Base-by-base conservation (phyloP, 2,797 vertebrate genomes). In the Hipposideros larvatus region DNA sequence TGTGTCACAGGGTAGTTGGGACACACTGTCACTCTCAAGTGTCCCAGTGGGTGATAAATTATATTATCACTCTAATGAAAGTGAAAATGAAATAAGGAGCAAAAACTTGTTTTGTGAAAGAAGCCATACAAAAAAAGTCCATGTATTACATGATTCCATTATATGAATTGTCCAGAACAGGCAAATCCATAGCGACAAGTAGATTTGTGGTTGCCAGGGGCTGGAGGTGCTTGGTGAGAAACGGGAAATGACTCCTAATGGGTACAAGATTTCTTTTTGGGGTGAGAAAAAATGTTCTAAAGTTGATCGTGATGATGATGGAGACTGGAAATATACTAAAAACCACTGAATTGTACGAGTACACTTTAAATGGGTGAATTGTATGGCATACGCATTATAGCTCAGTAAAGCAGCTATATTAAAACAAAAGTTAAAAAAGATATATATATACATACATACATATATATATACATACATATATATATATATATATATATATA, bases 61-160 rank as follows among this genome's bases (percentile, higher is more conserved):
- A 63, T 7, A 46, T n/a, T 19, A 74, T 43, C 43, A 77, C 26
- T 82, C 37, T 16, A 63, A 93, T 90, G 31, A 85, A 68, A 82
- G 37, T 43, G 43, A 79, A 96, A 37, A 78, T 83, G 26, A 95
- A 85, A 73, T 59, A 70, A 84, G 77, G 34, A 92, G 7, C 55
- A 74, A 82, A 90, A 70, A 7, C 48, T 92, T 68, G 13, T 37
- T 89, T 84, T 77, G 26, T 73, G 77, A 89, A 79, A 77, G 77
- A 90, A 93, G 43, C 55, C 13, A 51, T 21, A 86, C 13, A 77
- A 61, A 46, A 7, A 68, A 75, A 84, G 16, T 28, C 10, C n/a
- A 41, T 11, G 8, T 26, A 22, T 26, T 31, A 19, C 21, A 22
- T 53, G 77, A 80, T 28, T 83, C n/a, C 21, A 57, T 31, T 15